phyloP scores from a whole-genome alignment of 2,888 invertebrate genomes.

The Maniola hyperantus region DNA sequence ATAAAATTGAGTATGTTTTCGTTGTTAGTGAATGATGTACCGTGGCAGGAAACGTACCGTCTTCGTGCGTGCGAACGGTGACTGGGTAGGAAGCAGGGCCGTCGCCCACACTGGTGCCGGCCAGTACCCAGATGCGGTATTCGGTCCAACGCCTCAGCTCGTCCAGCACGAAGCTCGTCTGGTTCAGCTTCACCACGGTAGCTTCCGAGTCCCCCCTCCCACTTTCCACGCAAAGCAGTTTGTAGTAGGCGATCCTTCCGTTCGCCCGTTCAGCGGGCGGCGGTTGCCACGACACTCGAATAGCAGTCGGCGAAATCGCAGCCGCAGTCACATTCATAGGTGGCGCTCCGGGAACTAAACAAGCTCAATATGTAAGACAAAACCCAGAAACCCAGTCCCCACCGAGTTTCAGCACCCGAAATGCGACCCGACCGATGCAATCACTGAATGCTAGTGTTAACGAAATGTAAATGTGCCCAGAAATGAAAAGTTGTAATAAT shows the following conservation, averaged over 20 bases:
- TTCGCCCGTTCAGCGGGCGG: conserved; percentile 95
- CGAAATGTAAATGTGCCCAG: conserved; percentile 51
- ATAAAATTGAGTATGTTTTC: conserved; percentile 33
- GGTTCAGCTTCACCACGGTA: conserved; percentile 89
- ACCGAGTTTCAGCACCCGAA: conserved; percentile 28
- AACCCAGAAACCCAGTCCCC: conserved; percentile 61
- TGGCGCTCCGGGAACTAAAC: conserved; percentile 97
- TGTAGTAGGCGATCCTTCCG: conserved; percentile 97
- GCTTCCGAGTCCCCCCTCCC: conserved; percentile 93
- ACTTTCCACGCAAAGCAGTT: conserved; percentile 94
- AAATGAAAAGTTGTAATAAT: conserved; percentile 70
- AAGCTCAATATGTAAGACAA: conserved; percentile 60
- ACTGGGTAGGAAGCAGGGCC: conserved; percentile 96
- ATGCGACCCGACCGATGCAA: conserved; percentile 66
- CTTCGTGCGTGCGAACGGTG: conserved; percentile 97
- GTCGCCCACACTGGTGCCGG: conserved; percentile 97
- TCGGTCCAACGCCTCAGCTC: conserved; percentile 97
- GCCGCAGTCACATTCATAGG: conserved; percentile 96
- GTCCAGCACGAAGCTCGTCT: conserved; percentile 91
- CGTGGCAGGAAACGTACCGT: conserved; percentile 91
- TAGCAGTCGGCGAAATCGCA: conserved; percentile 93
- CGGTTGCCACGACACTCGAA: conserved; percentile 95
- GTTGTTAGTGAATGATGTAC: not conserved
- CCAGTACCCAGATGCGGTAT: conserved; percentile 98
- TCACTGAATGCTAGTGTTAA: conserved; percentile 80